These are phyloP conservation scores for Microtus oregoni DNA, from an alignment of 2,113 vertebrate genomes.

Conservation along the genomic window DNA sequence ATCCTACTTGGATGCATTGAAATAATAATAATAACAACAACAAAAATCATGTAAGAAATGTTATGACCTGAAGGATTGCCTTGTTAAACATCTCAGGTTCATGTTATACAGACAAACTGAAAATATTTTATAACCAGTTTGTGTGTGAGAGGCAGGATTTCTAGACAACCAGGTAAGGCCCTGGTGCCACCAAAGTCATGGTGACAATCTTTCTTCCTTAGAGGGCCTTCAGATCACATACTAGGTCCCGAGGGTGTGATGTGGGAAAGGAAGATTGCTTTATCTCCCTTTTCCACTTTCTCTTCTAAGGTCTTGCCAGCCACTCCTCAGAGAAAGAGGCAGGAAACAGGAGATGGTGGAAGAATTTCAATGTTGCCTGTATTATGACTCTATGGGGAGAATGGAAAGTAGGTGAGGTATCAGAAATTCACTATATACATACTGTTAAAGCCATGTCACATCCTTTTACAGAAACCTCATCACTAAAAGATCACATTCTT, in stretches of 20 bases:
- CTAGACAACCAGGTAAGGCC: background rate
- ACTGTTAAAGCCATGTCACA: background rate
- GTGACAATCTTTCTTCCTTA: constrained; percentile 31
- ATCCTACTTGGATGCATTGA: constrained; percentile 19
- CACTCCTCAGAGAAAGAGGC: constrained; percentile 4
- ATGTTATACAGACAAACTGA: background rate
- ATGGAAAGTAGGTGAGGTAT: background rate
- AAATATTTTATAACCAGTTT: constrained; percentile 17
- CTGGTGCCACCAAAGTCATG: background rate
- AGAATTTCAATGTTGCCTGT: constrained; percentile 35
- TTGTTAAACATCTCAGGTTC: constrained; percentile 30
- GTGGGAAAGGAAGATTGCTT: background rate
- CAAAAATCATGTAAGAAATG: constrained; percentile 42
- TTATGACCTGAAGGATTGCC: constrained; percentile 26
- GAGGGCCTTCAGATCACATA: background rate
- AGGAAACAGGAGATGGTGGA: background rate
- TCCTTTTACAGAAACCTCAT: background rate
- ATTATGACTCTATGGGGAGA: constrained; percentile 17
- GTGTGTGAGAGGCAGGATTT: background rate
- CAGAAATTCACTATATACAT: background rate
- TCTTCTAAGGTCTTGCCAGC: background rate
- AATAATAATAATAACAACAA: background rate
- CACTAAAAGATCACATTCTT: constrained; percentile 10
- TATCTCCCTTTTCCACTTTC: background rate
- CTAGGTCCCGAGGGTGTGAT: background rate